These are phyloP conservation scores for Cryptophagus acutangulus DNA, from an alignment of 2,888 invertebrate genomes.

Conservation along the genomic window DNA sequence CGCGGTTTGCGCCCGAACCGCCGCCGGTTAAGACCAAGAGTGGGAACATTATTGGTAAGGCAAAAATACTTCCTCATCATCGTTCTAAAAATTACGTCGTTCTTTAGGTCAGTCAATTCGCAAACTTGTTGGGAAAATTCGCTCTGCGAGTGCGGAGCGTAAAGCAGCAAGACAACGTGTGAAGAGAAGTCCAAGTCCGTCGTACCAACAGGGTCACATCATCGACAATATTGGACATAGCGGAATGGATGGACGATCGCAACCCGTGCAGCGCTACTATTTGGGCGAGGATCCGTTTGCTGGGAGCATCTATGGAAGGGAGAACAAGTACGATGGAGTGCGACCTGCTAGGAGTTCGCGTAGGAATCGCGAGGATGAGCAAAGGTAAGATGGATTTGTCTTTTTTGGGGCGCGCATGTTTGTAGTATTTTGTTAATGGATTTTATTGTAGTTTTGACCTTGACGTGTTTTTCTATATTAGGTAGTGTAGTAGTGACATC, in stretches of 20 bases:
- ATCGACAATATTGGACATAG: slow-evolving; percentile 51
- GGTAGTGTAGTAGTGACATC: slow-evolving; percentile 13
- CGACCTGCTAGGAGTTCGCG: slow-evolving; percentile 48
- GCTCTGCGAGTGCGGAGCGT: slow-evolving; percentile 67
- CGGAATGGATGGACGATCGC: slow-evolving; percentile 31
- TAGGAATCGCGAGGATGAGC: slow-evolving; percentile 42
- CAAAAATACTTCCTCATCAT: background rate
- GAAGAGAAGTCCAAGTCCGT: slow-evolving; percentile 55
- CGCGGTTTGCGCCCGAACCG: slow-evolving; percentile 58
- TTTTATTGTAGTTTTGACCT: slow-evolving; percentile 7
- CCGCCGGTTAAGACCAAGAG: slow-evolving; percentile 42
- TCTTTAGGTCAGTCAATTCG: slow-evolving; percentile 69
- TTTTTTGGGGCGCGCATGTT: slow-evolving; percentile 1
- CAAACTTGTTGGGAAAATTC: slow-evolving; percentile 76
- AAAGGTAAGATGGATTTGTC: slow-evolving; percentile 44
- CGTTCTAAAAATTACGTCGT: background rate
- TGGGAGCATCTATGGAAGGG: slow-evolving; percentile 75
- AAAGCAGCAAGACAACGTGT: slow-evolving; percentile 53
- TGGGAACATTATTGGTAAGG: slow-evolving; percentile 47
- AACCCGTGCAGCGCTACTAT: slow-evolving; percentile 57
- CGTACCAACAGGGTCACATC: slow-evolving; percentile 55
- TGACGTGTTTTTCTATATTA: slow-evolving; percentile 12
- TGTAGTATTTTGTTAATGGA: background rate
- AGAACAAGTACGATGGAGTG: slow-evolving; percentile 74
- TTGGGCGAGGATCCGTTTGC: slow-evolving; percentile 83